These are phyloP conservation scores for Oegoconia quadripuncta DNA, from an alignment of 2,888 invertebrate species.

Conservation along the genomic window DNA sequence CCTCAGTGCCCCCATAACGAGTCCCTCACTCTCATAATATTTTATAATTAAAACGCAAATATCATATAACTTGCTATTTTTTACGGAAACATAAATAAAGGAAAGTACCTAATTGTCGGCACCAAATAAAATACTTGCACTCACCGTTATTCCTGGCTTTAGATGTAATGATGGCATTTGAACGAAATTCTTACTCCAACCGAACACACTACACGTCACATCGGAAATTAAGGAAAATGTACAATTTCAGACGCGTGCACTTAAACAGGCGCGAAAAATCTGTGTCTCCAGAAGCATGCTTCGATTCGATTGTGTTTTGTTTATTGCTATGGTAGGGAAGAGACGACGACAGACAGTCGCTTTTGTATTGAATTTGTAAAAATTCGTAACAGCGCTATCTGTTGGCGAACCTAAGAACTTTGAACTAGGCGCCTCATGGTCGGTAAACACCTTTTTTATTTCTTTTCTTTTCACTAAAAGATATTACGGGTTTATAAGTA, in stretches of 20 bases:
- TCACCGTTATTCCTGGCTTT: conserved; percentile 74
- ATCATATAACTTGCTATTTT: too few species aligned
- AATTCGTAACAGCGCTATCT: conserved; percentile 39
- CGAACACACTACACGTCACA: conserved; percentile 54
- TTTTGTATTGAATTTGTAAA: conserved; percentile 37
- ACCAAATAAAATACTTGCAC: conserved; percentile 18
- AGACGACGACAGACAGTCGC: conserved; percentile 17
- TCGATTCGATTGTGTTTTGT: too few species aligned
- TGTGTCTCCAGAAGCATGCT: conserved; percentile 52
- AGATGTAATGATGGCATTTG: conserved; percentile 73
- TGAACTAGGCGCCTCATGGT: neutral
- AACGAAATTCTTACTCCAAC: conserved; percentile 24
- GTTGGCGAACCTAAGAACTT: conserved; percentile 6
- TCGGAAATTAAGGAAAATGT: conserved; percentile 30
- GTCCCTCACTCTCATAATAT: too few species aligned
- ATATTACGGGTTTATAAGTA: too few species aligned
- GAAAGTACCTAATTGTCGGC: conserved; percentile 28
- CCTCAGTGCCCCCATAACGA: too few species aligned
- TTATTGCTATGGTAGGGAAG: conserved; percentile 61
- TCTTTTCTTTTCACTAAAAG: too few species aligned
- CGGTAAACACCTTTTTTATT: too few species aligned
- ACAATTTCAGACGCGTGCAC: conserved; percentile 38
- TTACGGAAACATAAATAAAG: conserved; percentile 41
- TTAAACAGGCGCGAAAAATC: conserved; percentile 60
- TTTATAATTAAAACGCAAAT: too few species aligned